Conservation (phyloP, 2,888 invertebrate genomes). For the Tachystola acroxantha region DNA sequence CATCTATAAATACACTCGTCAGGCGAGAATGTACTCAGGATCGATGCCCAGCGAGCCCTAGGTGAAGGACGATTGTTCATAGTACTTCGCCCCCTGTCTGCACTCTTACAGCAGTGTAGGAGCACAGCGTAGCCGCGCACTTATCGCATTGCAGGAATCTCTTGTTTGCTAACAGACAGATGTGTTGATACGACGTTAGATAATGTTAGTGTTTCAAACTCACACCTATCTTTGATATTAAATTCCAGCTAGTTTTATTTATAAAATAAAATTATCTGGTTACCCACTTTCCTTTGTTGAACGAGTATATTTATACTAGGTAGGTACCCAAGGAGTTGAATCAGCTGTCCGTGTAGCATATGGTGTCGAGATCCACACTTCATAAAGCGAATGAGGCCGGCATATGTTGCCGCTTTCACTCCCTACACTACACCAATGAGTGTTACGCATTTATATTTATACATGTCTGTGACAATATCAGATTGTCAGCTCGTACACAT, state of each 20-base stretch:
- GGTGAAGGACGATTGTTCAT: slow-evolving; percentile 65
- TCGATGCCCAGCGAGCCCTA: slow-evolving; percentile 64
- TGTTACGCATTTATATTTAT: slow-evolving; percentile 37
- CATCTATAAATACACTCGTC: slow-evolving; percentile 68
- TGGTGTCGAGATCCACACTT: slow-evolving; percentile 67
- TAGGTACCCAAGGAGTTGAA: slow-evolving; percentile 36
- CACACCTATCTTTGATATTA: not conserved
- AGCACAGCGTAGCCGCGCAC: not conserved
- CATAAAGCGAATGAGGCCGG: slow-evolving; percentile 69
- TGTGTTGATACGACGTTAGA: not conserved
- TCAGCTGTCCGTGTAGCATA: slow-evolving; percentile 67
- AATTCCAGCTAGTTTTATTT: slow-evolving; percentile 1
- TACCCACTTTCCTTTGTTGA: slow-evolving; percentile 8
- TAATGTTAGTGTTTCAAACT: not conserved
- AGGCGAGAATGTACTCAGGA: slow-evolving; percentile 54
- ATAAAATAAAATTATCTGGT: slow-evolving; percentile 2
- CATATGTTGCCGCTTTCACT: slow-evolving; percentile 76
- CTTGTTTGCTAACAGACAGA: not conserved
- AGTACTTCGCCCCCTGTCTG: slow-evolving; percentile 51
- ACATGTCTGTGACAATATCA: slow-evolving; percentile 14
- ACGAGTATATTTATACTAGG: slow-evolving; percentile 11
- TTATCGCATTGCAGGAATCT: not conserved
- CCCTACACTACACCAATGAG: slow-evolving; percentile 52
- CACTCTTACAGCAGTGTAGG: slow-evolving; percentile 1
- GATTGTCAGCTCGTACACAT: slow-evolving; percentile 5